A percentile compares a stretch with the other conserved stretches of the same genome.
These are phyloP conservation scores for Euspilapteryx auroguttella DNA, from an alignment of 2,888 invertebrate species.

Conservation along the genomic window DNA sequence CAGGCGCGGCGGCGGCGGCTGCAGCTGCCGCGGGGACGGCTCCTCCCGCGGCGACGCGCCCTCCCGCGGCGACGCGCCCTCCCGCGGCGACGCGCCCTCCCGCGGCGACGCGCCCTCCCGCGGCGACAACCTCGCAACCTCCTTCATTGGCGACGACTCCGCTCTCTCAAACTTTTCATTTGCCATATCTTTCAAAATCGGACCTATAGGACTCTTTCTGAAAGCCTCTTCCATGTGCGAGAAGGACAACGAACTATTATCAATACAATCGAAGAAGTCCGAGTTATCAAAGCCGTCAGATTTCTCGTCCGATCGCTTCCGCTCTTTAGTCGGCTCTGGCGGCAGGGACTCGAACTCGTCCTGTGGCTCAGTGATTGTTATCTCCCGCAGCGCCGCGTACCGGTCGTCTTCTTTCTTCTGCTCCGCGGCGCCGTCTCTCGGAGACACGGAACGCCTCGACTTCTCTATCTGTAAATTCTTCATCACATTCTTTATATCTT, in stretches of 20 bases:
- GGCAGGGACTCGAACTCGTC: slow-evolving; percentile 56
- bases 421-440: slow-evolving; percentile 46
- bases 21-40: slow-evolving; percentile 13
- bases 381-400: slow-evolving; percentile 81
- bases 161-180: slow-evolving; percentile 28
- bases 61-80: slow-evolving; percentile 17
- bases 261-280: slow-evolving; percentile 54
- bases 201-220: slow-evolving; percentile 37
- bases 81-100: slow-evolving; percentile 18
- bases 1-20: slow-evolving; percentile 50
- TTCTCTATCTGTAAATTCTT: slow-evolving; percentile 40
- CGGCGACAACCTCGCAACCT: slow-evolving; percentile 20
- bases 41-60: slow-evolving; percentile 18
- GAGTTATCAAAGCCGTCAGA: slow-evolving; percentile 56
- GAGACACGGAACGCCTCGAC: slow-evolving; percentile 34
- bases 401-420: slow-evolving; percentile 61
- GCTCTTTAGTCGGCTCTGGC: slow-evolving; percentile 45
- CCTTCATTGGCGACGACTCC: slow-evolving; percentile 28
- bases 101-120: slow-evolving; percentile 17
- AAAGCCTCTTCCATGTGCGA: slow-evolving; percentile 54
- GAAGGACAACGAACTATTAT: slow-evolving; percentile 50
- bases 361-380: slow-evolving; percentile 66
- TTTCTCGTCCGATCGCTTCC: slow-evolving; percentile 53
- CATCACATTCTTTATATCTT: slow-evolving; percentile 50
- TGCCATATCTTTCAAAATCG: too few relatives aligned